Evolutionary conservation across 2,113 vertebrate species (phyloP), one percentile per base, ranked within the genome.

Genomic region (Micromys minutus): DNA sequence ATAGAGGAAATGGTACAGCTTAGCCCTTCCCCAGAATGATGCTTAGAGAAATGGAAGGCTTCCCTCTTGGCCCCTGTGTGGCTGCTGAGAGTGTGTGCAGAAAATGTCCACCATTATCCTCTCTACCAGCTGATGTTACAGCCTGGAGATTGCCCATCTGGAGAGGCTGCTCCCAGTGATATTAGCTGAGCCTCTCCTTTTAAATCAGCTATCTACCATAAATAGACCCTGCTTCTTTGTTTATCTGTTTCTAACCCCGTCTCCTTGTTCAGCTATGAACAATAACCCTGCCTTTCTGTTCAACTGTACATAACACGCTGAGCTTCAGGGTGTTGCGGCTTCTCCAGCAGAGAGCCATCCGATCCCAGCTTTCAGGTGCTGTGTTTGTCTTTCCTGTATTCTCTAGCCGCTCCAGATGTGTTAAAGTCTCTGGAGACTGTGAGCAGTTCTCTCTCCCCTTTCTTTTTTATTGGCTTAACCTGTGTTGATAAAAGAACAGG

Each of bases 1-100:
- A 19, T 19, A 39, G 57, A 31, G 7, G n/a, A 61, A 83, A 42
- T 3, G 57, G n/a, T 2, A 2, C 39, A 61, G 80, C 7, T 45
- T 19, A 45, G 1, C 3, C 0, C 0, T 11, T 63, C 57, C 15
- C 4, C 26, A 61, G 24, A 61, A 13, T 7, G n/a, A 61, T 26
- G 55, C 57, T 61, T 57, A 42, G n/a, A 61, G 80, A 61, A 61
- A 19, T 83, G 13, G 77, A 21, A 57, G 77, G 10, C 52, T 80
- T 57, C 11, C 36, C 21, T 80, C 5, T 11, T 15, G 52, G n/a
- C 19, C 55, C 4, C 26, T 57, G 55, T 83, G 55, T 42, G 24
- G 7, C 15, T 61, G 57, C 29, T 83, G 80, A 61, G 29, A 42
- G 57, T 42, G 13, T 8, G 12, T 29, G 13, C 24, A 83, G 80